Base-by-base conservation (phyloP, 2,888 invertebrate genomes). In the Palloptera scutellata region DNA sequence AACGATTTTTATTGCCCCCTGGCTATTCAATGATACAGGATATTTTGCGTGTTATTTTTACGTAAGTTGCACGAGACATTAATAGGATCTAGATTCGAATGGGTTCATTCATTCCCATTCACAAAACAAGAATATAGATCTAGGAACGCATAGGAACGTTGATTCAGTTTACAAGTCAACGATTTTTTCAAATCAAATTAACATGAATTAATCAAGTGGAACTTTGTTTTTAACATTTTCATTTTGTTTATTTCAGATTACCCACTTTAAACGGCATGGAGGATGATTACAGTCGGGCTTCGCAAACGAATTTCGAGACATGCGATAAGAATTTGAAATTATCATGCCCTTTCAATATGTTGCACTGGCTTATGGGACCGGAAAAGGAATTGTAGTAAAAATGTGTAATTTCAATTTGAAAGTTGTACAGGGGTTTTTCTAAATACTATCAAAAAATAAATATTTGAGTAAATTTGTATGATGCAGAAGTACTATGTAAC, bases 21-120 rank as follows among this genome's bases (percentile, higher is more conserved):
- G 91, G 91, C 15, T 87, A 87, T 74, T 91, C 91, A 3, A 86
- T 92, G 75, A 85, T 91, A 41, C 90, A 90, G 72, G 91, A 92
- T 78, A 83, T 91, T 70, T 79, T 92, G 30, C 86, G 89, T 68
- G 86, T 89, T 20, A 81, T 92, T 73, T 89, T 92, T 73, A 87
- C 87, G 92, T 92, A 80, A 82, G 86, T 75, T 11, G 2, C 0
- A 42, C 30, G 2, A 30, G 30, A n/a, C n/a, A n/a, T 15, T 8
- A 8, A 41, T n/a, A 30, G 6, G 15, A 1, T 67, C 17, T 48
- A 3, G 42, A 51, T 52, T 60, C 19, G 5, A 54, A 60, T 19
- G 10, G n/a, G 40, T n/a, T 12, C n/a, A 3, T 5, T 40, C 0
- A 43, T 5, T 3, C 12, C 40, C 8, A n/a, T 8, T 30, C 30